Percentiles rank a stretch among this genome's conserved stretches.
These are phyloP conservation scores for Anneissia japonica DNA, from an alignment of 35 echinoderm and acorn worm species.

Conservation along the genomic window DNA sequence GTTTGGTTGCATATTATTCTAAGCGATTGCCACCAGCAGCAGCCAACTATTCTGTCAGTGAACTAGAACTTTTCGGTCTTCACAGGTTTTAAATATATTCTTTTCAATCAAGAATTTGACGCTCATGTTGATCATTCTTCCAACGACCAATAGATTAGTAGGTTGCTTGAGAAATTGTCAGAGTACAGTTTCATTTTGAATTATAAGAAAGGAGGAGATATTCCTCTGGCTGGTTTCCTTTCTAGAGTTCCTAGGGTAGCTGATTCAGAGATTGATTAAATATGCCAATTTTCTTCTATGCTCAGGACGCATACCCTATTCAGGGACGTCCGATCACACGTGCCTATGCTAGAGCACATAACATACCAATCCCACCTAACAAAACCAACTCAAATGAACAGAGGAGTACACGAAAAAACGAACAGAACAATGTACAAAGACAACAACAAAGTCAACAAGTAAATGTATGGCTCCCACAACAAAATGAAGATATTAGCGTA, in stretches of 20 bases:
- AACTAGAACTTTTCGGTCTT: slow-evolving; percentile 42
- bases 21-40: slow-evolving; percentile 30
- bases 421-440: not conserved
- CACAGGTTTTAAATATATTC: not conserved
- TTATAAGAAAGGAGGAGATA: not conserved
- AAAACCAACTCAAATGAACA: not conserved
- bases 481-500: not conserved
- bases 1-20: slow-evolving; percentile 51
- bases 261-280: not conserved
- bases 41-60: slow-evolving; percentile 27
- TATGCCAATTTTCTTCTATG: not conserved
- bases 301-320: not conserved
- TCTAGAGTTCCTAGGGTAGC: not conserved
- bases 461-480: not conserved
- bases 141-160: too few relatives aligned
- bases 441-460: not conserved
- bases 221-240: not conserved
- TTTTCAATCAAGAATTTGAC: too few relatives aligned
- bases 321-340: not conserved
- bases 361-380: too few relatives aligned
- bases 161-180: not conserved
- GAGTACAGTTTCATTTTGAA: not conserved
- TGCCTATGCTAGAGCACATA: not conserved
- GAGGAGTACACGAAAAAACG: not conserved
- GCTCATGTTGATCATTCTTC: too few relatives aligned